Base-by-base conservation (phyloP, 2,888 invertebrate species). In the Drosophila anomelani region DNA sequence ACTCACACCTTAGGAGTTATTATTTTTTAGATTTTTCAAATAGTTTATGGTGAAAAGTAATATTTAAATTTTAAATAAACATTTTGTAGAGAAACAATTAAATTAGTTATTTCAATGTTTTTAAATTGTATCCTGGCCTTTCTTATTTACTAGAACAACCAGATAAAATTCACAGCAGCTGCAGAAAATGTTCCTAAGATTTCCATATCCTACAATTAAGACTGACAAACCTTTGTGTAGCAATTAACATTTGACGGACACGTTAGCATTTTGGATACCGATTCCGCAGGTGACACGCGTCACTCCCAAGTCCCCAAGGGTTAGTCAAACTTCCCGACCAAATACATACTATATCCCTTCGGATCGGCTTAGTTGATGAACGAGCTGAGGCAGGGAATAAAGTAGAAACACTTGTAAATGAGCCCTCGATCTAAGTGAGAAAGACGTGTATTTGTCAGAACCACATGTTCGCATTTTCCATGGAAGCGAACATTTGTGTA, bases 341-440 rank as follows among this genome's bases (percentile, higher is more conserved):
- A 17, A 34, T 63, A 62, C 17, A 44, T 13, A 23, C 23, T 41
- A 34, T 64, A 64, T 34, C 66, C 66, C 49, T 66, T 49, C 43
- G 61, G 34, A 20, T 26, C n/a, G 26, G n/a, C 12, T 36, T 51
- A 44, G 67, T 51, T 66, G n/a, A 41, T 47, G 34, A 20, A 49
- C 47, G 41, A 23, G 51, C 26, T 10, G 26, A 39, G 43, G 43
- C 32, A 7, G 7, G 41, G 43, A 20, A 51, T 51, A 73, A 61
- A 73, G 69, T 73, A 53, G 51, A 72, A 70, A 70, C 69, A 73
- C 69, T 73, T 70, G 69, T 70, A 53, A 70, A 34, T 72, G 73
- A 73, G 73, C 56, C 69, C 41, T 34, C 55, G 38, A 47, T 71
- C 43, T 53, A 39, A 69, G 69, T 71, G 73, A 61, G 29, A 54